Evolutionary conservation across 2,888 invertebrate genomes (phyloP).

Genomic region (Drosophila heteroneura): DNA sequence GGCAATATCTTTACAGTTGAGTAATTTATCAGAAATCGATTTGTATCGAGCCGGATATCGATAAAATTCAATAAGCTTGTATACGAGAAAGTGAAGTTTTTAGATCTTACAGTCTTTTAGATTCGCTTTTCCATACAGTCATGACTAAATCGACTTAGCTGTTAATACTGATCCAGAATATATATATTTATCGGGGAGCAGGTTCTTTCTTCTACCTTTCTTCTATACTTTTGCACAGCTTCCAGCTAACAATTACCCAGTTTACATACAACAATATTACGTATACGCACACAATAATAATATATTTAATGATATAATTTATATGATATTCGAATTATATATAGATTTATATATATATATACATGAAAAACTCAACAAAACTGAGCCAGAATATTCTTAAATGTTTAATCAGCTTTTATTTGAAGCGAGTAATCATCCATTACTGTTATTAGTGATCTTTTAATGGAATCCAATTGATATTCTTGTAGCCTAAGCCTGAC

Average conservation of each 20-base stretch:
- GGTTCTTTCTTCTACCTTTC: neutral
- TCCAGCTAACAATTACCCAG: neutral
- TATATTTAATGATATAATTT: neutral
- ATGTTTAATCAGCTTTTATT: neutral
- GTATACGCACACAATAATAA: neutral
- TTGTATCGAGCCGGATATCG: neutral
- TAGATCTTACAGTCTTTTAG: too few relatives aligned
- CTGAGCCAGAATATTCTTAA: neutral
- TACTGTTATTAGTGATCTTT: neutral
- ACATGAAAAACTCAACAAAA: neutral
- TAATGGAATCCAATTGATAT: neutral
- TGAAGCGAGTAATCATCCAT: neutral
- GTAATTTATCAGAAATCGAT: neutral
- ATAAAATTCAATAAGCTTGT: too few relatives aligned
- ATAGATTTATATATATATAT: neutral
- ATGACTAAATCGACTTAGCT: too few relatives aligned
- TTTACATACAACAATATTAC: neutral
- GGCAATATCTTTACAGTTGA: neutral
- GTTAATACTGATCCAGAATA: too few relatives aligned
- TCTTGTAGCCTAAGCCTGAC: conserved; percentile 88
- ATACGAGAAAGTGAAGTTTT: too few relatives aligned
- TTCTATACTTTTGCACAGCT: neutral
- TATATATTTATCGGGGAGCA: neutral
- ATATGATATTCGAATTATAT: neutral
- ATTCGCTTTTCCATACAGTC: too few relatives aligned